A percentile compares a stretch with the other conserved stretches of the same genome.
Conservation (phyloP, 2,113 vertebrate species). For the Burhinus bistriatus region DNA sequence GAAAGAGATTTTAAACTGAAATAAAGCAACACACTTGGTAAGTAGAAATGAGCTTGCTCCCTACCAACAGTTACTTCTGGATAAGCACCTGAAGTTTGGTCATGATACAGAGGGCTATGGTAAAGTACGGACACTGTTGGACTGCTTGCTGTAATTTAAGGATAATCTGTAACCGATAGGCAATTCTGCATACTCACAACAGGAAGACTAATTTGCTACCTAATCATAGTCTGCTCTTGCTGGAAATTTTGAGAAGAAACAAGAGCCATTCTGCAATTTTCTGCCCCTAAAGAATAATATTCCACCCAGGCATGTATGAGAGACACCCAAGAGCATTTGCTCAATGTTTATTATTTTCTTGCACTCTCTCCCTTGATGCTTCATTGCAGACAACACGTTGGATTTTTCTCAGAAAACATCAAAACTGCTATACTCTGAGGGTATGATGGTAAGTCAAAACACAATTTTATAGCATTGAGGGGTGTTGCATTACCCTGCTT, state of each 20-base stretch:
- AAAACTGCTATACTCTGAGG: neutral
- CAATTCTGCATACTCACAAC: neutral
- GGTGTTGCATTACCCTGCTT: neutral
- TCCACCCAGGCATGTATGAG: rapidly evolving
- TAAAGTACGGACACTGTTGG: neutral
- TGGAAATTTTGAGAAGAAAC: neutral
- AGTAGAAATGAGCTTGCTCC: neutral
- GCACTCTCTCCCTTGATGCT: neutral
- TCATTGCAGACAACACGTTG: neutral
- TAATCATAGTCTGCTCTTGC: neutral
- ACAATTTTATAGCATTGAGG: neutral
- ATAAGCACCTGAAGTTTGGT: neutral
- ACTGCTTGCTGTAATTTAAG: neutral
- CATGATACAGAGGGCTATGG: neutral
- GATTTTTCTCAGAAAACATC: neutral
- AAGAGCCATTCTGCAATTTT: neutral
- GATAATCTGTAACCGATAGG: neutral
- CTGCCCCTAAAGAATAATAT: neutral
- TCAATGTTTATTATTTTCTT: neutral
- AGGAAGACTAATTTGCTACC: neutral
- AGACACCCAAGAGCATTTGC: neutral
- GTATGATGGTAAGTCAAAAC: neutral
- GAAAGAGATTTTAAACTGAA: neutral
- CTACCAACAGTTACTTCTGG: neutral
- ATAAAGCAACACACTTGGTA: neutral